Evolutionary conservation across 2,113 vertebrate genomes (phyloP).

Genomic region (Irena cyanogastra): DNA sequence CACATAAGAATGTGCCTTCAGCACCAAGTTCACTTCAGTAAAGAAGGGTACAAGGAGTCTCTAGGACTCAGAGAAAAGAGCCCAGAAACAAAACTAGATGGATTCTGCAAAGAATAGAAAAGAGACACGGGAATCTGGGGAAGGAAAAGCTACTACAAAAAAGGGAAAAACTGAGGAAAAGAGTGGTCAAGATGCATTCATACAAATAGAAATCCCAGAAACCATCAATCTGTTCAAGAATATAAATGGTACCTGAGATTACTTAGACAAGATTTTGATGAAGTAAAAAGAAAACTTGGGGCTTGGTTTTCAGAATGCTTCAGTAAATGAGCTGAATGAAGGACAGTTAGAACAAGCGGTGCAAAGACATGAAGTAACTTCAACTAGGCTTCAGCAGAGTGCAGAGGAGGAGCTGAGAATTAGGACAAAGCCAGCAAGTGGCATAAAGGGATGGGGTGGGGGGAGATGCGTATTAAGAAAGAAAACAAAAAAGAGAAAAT

Average conservation of each 20-base stretch:
- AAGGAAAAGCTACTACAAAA: background rate
- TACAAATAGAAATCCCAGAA: background rate
- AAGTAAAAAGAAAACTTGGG: background rate
- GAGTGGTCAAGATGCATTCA: background rate
- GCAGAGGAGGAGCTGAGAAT: background rate
- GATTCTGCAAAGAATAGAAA: background rate
- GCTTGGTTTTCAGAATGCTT: background rate
- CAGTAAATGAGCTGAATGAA: background rate
- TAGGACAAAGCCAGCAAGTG: background rate
- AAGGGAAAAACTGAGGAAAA: background rate
- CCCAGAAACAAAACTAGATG: background rate
- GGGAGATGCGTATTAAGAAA: background rate
- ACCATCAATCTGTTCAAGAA: background rate
- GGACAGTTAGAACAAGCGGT: background rate
- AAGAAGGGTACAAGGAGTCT: background rate
- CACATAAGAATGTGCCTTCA: background rate
- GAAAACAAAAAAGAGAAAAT: background rate
- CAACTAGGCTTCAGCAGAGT: background rate
- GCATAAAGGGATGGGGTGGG: accelerated
- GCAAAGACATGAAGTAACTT: background rate
- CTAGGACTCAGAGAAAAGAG: background rate
- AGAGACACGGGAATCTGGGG: background rate
- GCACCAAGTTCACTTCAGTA: background rate
- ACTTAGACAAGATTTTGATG: background rate
- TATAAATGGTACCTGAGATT: background rate